These are phyloP conservation scores for Stigmatopora argus DNA, from an alignment of 2,113 vertebrate species.

Conservation along the genomic window DNA sequence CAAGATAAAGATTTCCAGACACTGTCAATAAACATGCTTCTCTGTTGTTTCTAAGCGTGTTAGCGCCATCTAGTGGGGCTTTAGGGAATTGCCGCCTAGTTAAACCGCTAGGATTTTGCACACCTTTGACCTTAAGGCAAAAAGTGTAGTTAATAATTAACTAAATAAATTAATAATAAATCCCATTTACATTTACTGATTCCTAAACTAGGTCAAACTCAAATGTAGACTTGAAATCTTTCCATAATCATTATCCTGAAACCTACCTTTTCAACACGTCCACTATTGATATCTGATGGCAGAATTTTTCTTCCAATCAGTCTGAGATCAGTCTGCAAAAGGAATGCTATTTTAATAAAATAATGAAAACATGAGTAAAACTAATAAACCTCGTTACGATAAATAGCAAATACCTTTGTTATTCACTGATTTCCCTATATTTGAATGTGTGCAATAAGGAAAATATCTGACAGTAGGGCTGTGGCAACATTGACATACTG, in stretches of 20 bases:
- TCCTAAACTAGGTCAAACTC: background rate
- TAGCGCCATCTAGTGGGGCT: conserved; percentile 61
- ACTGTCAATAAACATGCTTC: background rate
- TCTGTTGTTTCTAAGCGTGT: conserved; percentile 24
- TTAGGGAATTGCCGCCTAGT: conserved; percentile 23
- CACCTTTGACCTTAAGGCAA: background rate
- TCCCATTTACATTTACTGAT: background rate
- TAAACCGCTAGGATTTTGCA: background rate
- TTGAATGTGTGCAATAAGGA: background rate
- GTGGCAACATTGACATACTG: background rate
- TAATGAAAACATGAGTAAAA: background rate
- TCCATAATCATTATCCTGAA: background rate
- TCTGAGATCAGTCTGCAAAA: conserved; percentile 91
- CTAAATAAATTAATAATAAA: background rate
- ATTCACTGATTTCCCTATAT: background rate
- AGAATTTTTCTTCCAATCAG: conserved; percentile 86
- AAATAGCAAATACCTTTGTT: background rate
- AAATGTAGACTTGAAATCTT: background rate
- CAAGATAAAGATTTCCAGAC: background rate
- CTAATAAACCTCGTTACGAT: too few species aligned
- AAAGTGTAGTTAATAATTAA: background rate
- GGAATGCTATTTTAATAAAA: background rate
- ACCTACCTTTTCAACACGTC: conserved; percentile 88
- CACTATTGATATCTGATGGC: conserved; percentile 91
- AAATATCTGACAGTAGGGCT: background rate